Conservation (phyloP, 2,888 invertebrate genomes). For the Corbicula japonica region DNA sequence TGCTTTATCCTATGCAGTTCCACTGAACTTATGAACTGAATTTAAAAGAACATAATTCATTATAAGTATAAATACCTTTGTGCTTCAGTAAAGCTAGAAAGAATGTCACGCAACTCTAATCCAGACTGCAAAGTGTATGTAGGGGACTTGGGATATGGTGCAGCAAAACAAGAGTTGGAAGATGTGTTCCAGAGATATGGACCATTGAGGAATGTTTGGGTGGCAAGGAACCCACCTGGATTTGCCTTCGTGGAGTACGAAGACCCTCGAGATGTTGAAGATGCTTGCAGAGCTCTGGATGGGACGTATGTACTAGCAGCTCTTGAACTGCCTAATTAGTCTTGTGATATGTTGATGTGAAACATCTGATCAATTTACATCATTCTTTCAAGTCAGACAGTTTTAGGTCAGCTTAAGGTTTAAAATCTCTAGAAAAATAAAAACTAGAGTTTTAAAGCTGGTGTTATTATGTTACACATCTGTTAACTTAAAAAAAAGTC, state of each 20-base stretch:
- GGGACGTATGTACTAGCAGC: slow-evolving; percentile 86
- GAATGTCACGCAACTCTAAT: slow-evolving; percentile 13
- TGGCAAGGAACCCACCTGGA: slow-evolving; percentile 96
- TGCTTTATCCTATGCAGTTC: too few relatives aligned
- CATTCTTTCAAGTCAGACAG: too few relatives aligned
- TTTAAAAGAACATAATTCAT: too few relatives aligned
- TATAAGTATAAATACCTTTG: too few relatives aligned
- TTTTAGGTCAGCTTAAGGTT: too few relatives aligned
- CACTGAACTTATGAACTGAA: too few relatives aligned
- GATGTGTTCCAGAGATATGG: slow-evolving; percentile 95
- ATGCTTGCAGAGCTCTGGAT: slow-evolving; percentile 86
- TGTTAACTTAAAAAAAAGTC: neutral
- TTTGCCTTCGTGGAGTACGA: slow-evolving; percentile 87
- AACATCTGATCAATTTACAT: too few relatives aligned
- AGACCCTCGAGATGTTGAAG: slow-evolving; percentile 86
- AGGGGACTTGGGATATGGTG: slow-evolving; percentile 96
- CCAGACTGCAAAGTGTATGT: slow-evolving; percentile 96
- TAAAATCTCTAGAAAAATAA: neutral
- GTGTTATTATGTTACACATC: neutral
- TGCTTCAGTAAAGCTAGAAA: too few relatives aligned
- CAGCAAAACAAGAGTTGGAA: slow-evolving; percentile 95
- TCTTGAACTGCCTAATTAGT: too few relatives aligned
- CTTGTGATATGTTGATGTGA: too few relatives aligned
- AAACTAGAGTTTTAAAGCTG: neutral
- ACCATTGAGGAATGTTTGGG: slow-evolving; percentile 96